phyloP scores from a whole-genome alignment of 2,888 invertebrate genomes.

The Notodonta ziczac region DNA sequence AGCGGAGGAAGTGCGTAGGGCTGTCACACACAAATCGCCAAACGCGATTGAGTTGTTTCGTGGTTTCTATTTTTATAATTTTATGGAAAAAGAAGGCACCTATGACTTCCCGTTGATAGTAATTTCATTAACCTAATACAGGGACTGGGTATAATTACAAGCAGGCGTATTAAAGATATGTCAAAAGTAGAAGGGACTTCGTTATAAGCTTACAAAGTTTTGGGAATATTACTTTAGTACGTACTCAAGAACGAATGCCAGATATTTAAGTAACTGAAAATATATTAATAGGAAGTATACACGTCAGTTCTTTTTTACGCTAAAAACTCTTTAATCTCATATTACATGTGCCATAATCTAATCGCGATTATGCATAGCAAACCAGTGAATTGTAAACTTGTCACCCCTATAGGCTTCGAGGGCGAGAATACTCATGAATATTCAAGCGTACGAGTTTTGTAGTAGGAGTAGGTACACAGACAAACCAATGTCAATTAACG shows the following conservation, averaged over 20 bases:
- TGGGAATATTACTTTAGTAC: no score
- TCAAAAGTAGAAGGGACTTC: no score
- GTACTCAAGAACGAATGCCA: no score
- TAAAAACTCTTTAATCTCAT: no score
- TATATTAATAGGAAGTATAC: no score
- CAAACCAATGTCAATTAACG: slow-evolving; percentile 50
- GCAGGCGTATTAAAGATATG: background rate
- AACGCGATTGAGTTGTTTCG: background rate
- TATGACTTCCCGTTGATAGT: background rate
- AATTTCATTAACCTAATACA: no score
- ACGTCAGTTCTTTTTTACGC: no score
- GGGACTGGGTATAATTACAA: background rate
- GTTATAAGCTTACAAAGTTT: no score
- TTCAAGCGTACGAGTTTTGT: slow-evolving; percentile 29
- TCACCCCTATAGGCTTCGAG: background rate
- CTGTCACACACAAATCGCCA: background rate
- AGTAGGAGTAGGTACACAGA: slow-evolving; percentile 35
- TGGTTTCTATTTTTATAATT: background rate
- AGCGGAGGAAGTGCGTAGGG: background rate
- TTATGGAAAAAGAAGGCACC: background rate
- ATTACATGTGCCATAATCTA: no score
- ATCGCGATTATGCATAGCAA: background rate
- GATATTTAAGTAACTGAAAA: no score
- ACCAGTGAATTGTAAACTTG: background rate
- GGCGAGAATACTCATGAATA: slow-evolving; percentile 40